Percentiles rank a stretch among this genome's conserved stretches.
These are phyloP conservation scores for Liposcelis brunnea DNA, from an alignment of 2,888 invertebrate genomes.

Conservation along the genomic window DNA sequence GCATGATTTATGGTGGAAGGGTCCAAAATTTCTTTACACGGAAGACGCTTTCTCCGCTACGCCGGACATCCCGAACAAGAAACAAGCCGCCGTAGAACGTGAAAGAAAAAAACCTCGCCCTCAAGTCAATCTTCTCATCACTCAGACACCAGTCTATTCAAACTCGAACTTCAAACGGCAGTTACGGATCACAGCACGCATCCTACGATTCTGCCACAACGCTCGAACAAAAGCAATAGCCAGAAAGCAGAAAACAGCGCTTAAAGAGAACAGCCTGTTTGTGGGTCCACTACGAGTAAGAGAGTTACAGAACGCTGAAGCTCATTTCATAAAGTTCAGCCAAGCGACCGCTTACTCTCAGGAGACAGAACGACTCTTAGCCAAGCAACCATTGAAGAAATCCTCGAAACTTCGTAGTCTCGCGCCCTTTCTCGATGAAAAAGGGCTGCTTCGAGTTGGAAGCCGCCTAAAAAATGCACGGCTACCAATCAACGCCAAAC, in stretches of 20 bases:
- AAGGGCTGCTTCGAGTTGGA: not conserved
- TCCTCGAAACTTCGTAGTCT: not conserved
- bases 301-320: no score
- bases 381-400: not conserved
- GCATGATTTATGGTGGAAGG: slow-evolving; percentile 12
- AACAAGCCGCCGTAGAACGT: no score
- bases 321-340: not conserved
- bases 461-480: not conserved
- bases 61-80: not conserved
- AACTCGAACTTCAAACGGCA: no score
- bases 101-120: no score
- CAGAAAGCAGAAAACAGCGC: no score
- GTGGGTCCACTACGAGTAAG: no score
- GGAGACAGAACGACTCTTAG: not conserved
- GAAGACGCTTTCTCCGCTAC: not conserved
- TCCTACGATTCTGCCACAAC: no score
- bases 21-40: slow-evolving; percentile 10
- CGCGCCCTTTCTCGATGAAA: not conserved
- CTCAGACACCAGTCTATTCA: not conserved
- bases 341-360: not conserved
- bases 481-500: not conserved
- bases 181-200: no score
- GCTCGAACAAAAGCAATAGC: no score
- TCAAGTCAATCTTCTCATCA: not conserved
- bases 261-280: no score